Base-by-base conservation (phyloP, 2,113 vertebrate species). In the Diadophis punctatus region DNA sequence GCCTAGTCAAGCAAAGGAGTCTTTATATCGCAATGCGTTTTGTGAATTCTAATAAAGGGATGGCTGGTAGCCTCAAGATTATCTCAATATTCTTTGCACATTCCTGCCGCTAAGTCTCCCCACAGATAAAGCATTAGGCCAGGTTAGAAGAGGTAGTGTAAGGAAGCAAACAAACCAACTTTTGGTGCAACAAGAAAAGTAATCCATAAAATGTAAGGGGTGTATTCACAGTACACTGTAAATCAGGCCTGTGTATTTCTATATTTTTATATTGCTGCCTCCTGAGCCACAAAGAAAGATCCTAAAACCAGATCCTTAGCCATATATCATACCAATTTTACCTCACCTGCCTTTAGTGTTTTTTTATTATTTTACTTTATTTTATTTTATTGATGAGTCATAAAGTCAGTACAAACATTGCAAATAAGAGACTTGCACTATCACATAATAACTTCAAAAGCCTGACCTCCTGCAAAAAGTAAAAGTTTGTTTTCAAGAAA, bases 371-470 rank as follows among this genome's bases (percentile, higher is more conserved):
- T 39, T 43, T 80, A 43, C 34, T 51, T 51, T 87, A 46, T n/a
- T 63, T 91, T 89, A 85, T 86, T 88, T 89, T 92, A 49, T 90
- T n/a, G n/a, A 86, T 89, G 88, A 85, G 46, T 86, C 85, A n/a
- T 34, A 90, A 58, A 55, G 53, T 60, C 68, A 34, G 23, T 51
- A 85, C 7, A 52, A 87, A 27, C 85, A 85, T 30, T 49, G 87
- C 68, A 90, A 90, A 39, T 39, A 89, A 49, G 43, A 48, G 43
- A 27, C 52, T 89, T 30, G 34, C 52, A 9, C 30, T 6, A 22
- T 49, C 7, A 12, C 27, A 18, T 8, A 34, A 16, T 10, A 60
- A 80, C 43, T n/a, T 46, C 48, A 3, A 8, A 80, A 34, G 11
- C 43, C 49, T 46, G 18, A 34, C 18, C 60, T 39, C 88, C 48